phyloP scores from a whole-genome alignment of 2,113 vertebrate genomes.

The Prinia subflava region DNA sequence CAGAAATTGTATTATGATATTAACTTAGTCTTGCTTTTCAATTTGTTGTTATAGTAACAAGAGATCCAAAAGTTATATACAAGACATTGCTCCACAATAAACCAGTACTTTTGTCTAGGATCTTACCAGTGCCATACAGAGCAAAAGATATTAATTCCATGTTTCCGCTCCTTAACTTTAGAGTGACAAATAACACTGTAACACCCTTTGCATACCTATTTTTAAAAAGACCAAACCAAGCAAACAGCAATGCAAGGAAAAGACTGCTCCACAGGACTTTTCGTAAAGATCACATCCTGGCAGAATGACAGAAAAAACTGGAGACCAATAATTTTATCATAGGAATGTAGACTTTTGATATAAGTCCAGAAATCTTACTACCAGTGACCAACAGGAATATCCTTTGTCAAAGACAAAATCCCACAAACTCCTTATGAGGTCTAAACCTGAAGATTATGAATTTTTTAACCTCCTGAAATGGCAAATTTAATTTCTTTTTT shows the following conservation, averaged over 20 bases:
- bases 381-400: not conserved
- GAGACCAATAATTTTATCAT: not conserved
- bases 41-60: slow-evolving; percentile 22
- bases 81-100: not conserved
- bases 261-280: not conserved
- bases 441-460: not conserved
- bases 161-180: not conserved
- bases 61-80: not conserved
- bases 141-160: not conserved
- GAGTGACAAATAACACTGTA: not conserved
- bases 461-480: not conserved
- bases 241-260: rapidly evolving
- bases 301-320: not conserved
- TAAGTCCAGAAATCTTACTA: not conserved
- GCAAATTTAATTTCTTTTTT: not conserved
- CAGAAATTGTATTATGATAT: not conserved
- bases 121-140: not conserved
- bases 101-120: not conserved
- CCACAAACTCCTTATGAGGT: not conserved
- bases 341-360: not conserved
- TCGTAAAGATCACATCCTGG: not conserved
- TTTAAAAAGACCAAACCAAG: rapidly evolving
- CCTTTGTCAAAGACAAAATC: not conserved
- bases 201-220: not conserved
- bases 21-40: not conserved